Percentiles rank a stretch among this genome's conserved stretches.
Conservation (phyloP, 2,888 invertebrate species). For the Xiphydria camelus region DNA sequence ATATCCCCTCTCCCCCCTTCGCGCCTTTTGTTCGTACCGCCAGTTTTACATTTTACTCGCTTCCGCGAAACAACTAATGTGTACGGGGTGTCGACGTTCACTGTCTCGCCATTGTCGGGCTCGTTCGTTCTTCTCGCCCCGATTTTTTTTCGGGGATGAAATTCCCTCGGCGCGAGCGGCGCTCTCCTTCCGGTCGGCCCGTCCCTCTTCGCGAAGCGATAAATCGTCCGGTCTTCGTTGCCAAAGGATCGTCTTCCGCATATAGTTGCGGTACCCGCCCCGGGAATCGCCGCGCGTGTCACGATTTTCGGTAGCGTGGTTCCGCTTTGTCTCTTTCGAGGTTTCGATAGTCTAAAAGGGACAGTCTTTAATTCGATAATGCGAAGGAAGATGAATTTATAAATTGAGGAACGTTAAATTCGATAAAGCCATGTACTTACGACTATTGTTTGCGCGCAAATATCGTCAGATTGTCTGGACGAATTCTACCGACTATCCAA, state of each 20-base stretch:
- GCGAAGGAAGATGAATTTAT: too few relatives aligned
- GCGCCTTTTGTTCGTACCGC: conserved; percentile 47
- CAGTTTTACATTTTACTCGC: conserved; percentile 48
- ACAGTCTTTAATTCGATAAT: too few relatives aligned
- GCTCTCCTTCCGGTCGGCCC: conserved; percentile 18
- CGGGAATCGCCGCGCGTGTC: background rate
- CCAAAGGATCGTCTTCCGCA: too few relatives aligned
- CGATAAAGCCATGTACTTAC: too few relatives aligned
- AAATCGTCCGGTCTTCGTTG: background rate
- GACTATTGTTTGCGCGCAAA: too few relatives aligned
- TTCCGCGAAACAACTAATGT: conserved; percentile 53
- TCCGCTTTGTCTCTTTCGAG: too few relatives aligned
- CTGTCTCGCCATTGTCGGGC: conserved; percentile 42
- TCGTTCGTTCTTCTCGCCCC: conserved; percentile 7
- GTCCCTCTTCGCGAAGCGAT: conserved; percentile 8
- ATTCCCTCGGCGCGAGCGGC: conserved; percentile 6
- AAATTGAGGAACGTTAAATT: too few relatives aligned
- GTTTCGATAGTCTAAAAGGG: too few relatives aligned
- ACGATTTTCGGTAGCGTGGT: background rate
- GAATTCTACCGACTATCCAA: too few relatives aligned
- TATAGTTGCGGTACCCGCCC: too few relatives aligned
- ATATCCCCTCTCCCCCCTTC: conserved; percentile 32
- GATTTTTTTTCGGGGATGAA: conserved; percentile 12
- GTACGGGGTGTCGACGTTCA: conserved; percentile 42
- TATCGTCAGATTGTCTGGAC: too few relatives aligned